phyloP scores from a whole-genome alignment of 2,797 vertebrate species.

The Limosa lapponica region DNA sequence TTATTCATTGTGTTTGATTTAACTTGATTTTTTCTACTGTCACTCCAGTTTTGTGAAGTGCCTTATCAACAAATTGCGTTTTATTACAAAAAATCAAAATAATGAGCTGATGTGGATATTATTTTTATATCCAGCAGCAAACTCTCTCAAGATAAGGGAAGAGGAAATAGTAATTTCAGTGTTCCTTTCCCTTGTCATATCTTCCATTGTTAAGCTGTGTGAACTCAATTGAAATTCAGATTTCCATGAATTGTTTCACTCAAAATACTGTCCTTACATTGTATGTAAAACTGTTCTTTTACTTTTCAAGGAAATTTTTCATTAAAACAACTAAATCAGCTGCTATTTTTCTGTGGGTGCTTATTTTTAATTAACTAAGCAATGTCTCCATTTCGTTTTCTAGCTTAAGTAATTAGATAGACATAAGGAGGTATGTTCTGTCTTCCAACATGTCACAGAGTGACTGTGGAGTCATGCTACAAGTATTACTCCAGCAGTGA shows the following conservation, averaged over 20 bases:
- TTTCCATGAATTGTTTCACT: constrained; percentile 15
- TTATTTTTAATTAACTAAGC: neutral
- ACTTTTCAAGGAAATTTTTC: constrained; percentile 19
- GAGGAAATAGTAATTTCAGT: neutral
- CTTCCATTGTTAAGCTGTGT: constrained; percentile 2
- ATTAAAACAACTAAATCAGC: neutral
- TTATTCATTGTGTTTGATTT: neutral
- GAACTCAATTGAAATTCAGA: neutral
- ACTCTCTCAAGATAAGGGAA: constrained; percentile 3
- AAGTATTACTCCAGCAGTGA: neutral
- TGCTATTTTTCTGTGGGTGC: neutral
- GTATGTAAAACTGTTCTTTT: neutral
- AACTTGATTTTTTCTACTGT: neutral
- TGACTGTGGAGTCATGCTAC: neutral
- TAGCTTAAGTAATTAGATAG: neutral
- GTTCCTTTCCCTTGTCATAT: constrained; percentile 38
- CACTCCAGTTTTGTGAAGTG: neutral
- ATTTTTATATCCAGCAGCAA: neutral
- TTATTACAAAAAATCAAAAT: constrained; percentile 17
- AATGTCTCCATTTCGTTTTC: neutral
- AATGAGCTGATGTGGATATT: neutral
- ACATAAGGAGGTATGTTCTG: neutral
- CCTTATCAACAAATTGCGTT: neutral
- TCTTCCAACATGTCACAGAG: neutral
- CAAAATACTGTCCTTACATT: neutral